Base-by-base conservation (phyloP, 2,888 invertebrate species). In the Epirrhoe alternata region DNA sequence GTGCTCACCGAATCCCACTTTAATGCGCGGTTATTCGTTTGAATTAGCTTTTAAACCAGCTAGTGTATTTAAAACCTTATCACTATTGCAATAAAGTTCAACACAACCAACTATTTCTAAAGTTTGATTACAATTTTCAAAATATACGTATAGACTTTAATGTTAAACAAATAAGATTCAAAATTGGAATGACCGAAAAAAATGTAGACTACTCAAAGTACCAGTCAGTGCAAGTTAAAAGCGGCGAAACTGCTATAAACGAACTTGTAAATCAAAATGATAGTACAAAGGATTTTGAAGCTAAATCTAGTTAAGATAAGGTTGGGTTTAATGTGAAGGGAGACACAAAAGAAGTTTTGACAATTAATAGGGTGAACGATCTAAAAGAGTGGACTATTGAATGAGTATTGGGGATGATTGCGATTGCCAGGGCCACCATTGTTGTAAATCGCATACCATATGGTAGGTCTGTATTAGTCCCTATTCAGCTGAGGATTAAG, bases 311-410 rank as follows among this genome's bases (percentile, higher is more conserved):
- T 47, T 0, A 0, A 0, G 5, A 74, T 84, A 87, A 71, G 77
- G 82, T 80, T 63, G 2, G 70, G 55, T 77, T 74, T 81, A 16
- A 52, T 58, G 12, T 71, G 64, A 12, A 17, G 2, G 10, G 0
- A 4, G 33, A 1, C 55, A 70, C 76, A 76, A 84, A 86, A 85
- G 76, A 82, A 78, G 82, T 83, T 84, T 81, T 77, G 80, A 82
- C 87, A 86, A 88, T 90, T 90, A 90, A 89, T 88, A 87, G 90
- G 90, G 88, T 88, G 89, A 87, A 85, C 86, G 89, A 89, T 90
- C 86, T 83, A 86, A 85, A 84, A 85, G 82, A 80, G 77, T 72
- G 77, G 77, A 83, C 85, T 83, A 88, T 87, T 88, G 86, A 87
- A 86, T 82, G 77, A 75, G 83, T 81, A 82, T 68, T 64, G 84